Conservation (phyloP, 2,113 vertebrate genomes). For the Centrocercus urophasianus region DNA sequence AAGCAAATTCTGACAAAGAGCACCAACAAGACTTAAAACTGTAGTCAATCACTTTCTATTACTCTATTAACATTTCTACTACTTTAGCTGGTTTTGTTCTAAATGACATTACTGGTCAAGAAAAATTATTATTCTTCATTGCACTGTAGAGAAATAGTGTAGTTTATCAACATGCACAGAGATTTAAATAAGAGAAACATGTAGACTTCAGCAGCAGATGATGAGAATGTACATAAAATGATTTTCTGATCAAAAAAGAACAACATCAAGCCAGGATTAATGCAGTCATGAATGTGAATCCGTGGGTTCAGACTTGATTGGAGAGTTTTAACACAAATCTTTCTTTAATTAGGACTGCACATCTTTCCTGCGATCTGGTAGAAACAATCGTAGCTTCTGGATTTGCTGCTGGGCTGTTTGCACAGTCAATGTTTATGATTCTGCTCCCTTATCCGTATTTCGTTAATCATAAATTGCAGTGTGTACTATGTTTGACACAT, state of each 20-base stretch:
- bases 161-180: neutral
- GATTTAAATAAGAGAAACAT: neutral
- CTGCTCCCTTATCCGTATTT: neutral
- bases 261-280: neutral
- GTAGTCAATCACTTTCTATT: neutral
- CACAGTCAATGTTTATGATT: neutral
- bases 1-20: neutral
- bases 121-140: slow-evolving; percentile 41
- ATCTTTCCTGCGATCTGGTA: neutral
- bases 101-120: neutral
- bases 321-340: neutral
- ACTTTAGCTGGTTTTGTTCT: slow-evolving; percentile 30
- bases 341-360: neutral
- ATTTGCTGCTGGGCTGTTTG: neutral
- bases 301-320: neutral
- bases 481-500: neutral
- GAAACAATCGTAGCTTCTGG: neutral
- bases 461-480: neutral
- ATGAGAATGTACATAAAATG: neutral
- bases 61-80: neutral
- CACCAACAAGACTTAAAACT: neutral
- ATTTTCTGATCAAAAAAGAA: neutral
- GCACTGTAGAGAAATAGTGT: neutral
- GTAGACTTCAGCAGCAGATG: neutral
- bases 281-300: neutral